A percentile compares a stretch with the other conserved stretches of the same genome.
Evolutionary conservation across 2,888 invertebrate species (phyloP).

Genomic region (Epirrhoe alternata): DNA sequence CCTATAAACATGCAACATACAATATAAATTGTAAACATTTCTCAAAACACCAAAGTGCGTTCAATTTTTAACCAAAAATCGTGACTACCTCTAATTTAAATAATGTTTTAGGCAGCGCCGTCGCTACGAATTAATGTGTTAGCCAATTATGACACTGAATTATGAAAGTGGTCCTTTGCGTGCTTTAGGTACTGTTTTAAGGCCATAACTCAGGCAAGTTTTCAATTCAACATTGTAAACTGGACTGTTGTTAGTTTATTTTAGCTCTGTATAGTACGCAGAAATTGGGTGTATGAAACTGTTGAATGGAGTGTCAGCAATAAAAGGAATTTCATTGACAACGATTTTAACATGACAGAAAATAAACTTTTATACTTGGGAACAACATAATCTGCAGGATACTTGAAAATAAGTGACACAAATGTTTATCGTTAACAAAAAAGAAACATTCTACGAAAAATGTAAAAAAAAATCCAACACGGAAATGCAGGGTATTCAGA

Average conservation of each 20-base stretch:
- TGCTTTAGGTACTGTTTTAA: slow-evolving; percentile 48
- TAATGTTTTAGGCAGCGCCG: slow-evolving; percentile 55
- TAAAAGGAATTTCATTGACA: no score
- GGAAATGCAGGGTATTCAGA: no score
- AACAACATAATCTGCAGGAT: no score
- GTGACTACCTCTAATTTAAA: slow-evolving; percentile 64
- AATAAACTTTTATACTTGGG: no score
- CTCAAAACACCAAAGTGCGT: slow-evolving; percentile 12
- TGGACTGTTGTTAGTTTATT: slow-evolving; percentile 11
- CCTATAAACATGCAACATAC: slow-evolving; percentile 6
- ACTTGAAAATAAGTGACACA: no score
- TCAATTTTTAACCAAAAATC: slow-evolving; percentile 52
- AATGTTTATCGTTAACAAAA: no score
- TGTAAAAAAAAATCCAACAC: no score
- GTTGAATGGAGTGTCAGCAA: neutral
- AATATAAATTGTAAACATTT: slow-evolving; percentile 13
- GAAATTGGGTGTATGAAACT: neutral
- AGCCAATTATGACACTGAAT: slow-evolving; percentile 72
- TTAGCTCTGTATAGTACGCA: neutral
- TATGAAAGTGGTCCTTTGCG: slow-evolving; percentile 69
- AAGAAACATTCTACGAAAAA: no score
- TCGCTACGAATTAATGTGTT: slow-evolving; percentile 60
- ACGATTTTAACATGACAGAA: no score
- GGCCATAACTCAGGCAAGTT: slow-evolving; percentile 28
- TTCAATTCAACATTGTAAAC: slow-evolving; percentile 30